phyloP scores from a whole-genome alignment of 2,888 invertebrate genomes.

The Sycophila texana region DNA sequence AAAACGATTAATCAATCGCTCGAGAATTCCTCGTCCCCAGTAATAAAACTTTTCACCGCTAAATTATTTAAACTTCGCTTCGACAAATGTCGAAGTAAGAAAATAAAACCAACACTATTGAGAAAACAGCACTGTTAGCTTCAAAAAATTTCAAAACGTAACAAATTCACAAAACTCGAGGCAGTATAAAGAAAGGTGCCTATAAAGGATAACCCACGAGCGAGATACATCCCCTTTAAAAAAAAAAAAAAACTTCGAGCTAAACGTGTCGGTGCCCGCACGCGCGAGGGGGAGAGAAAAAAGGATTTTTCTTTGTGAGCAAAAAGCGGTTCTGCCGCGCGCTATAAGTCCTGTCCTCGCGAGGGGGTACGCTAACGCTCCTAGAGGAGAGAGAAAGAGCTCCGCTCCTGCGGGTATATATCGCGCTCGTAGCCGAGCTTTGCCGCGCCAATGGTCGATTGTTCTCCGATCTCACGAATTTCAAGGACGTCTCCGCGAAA shows the following conservation, averaged over 20 bases:
- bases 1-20: no score
- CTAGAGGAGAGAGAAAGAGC: conserved; percentile 18
- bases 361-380: conserved; percentile 31
- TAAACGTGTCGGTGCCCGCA: not conserved
- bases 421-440: conserved; percentile 29
- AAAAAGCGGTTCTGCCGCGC: no score
- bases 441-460: conserved; percentile 62
- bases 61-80: no score
- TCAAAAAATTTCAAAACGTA: not conserved
- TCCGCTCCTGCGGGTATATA: not conserved
- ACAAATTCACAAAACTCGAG: not conserved
- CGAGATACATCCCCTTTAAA: conserved; percentile 47
- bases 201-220: conserved; percentile 1
- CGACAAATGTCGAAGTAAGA: no score
- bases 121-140: not conserved
- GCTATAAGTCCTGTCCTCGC: not conserved
- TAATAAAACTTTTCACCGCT: no score
- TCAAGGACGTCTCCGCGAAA: conserved; percentile 73
- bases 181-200: not conserved
- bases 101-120: no score
- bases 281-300: conserved; percentile 31
- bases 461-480: conserved; percentile 65
- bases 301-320: conserved; percentile 44
- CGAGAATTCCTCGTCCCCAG: no score
- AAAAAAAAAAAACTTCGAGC: not conserved